Conservation (phyloP, 2,797 vertebrate species). For the Pachyuromys duprasi region DNA sequence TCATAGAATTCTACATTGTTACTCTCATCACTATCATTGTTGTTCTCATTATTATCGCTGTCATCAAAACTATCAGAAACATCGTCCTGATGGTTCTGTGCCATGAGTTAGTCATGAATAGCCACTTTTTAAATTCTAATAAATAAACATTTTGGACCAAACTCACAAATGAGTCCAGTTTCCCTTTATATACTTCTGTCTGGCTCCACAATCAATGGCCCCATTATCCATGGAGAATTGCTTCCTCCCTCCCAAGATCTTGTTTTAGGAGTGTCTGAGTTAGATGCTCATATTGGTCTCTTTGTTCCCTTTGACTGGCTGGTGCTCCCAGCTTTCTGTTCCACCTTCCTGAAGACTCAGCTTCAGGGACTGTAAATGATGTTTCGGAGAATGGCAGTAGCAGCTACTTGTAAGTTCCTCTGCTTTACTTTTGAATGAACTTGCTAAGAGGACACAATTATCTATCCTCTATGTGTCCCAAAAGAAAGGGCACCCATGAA, state of each 20-base stretch:
- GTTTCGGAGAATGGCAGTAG: neutral
- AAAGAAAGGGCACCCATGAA: constrained; percentile 12
- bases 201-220: neutral
- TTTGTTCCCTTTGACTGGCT: neutral
- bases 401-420: neutral
- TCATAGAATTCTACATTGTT: neutral
- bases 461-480: neutral
- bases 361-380: neutral
- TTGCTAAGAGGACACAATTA: neutral
- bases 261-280: neutral
- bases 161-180: neutral
- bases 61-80: neutral
- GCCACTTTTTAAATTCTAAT: neutral
- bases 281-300: neutral
- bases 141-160: constrained; percentile 46
- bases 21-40: neutral
- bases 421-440: neutral
- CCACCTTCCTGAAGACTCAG: neutral
- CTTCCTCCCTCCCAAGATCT: neutral
- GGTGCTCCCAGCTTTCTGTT: neutral
- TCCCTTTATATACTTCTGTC: neutral
- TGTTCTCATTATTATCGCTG: neutral
- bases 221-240: neutral
- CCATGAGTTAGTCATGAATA: neutral
- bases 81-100: neutral